phyloP scores from a whole-genome alignment of 2,113 vertebrate genomes.

The Rissa tridactyla region DNA sequence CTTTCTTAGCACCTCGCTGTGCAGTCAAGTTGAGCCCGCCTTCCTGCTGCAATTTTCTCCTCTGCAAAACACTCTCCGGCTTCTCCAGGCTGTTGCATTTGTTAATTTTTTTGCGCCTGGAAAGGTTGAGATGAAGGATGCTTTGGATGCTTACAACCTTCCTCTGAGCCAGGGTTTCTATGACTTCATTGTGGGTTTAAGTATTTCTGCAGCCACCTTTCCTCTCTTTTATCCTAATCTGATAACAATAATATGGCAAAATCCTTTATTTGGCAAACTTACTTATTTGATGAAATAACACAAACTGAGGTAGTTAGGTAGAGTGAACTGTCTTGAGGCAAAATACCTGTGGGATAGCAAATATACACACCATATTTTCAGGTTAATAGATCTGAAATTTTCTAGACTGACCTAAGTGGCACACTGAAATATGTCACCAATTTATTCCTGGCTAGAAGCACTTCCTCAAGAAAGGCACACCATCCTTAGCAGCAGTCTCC shows the following conservation, averaged over 20 bases:
- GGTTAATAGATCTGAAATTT: not conserved
- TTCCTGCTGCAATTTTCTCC: not conserved
- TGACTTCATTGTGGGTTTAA: not conserved
- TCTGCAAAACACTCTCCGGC: not conserved
- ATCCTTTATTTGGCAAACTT: not conserved
- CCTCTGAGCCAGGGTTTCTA: not conserved
- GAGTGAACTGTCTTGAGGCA: not conserved
- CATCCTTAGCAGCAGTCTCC: not conserved
- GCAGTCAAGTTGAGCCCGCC: not conserved
- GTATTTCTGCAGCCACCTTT: not conserved
- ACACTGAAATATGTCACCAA: not conserved
- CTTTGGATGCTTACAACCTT: not conserved
- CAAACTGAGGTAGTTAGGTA: not conserved
- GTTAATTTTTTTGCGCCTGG: not conserved
- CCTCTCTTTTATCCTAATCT: not conserved
- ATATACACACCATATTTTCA: not conserved
- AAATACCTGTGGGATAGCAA: not conserved
- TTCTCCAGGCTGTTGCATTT: not conserved
- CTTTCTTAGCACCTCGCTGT: not conserved
- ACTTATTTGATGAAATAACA: not conserved
- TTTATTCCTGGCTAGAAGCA: not conserved
- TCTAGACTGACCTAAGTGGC: not conserved
- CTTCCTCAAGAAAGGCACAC: not conserved
- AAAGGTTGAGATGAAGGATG: not conserved
- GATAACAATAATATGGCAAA: not conserved